Percentiles rank a stretch among this genome's conserved stretches.
Evolutionary conservation across 2,888 invertebrate genomes (phyloP).

Genomic region (Cheilosia impressa): DNA sequence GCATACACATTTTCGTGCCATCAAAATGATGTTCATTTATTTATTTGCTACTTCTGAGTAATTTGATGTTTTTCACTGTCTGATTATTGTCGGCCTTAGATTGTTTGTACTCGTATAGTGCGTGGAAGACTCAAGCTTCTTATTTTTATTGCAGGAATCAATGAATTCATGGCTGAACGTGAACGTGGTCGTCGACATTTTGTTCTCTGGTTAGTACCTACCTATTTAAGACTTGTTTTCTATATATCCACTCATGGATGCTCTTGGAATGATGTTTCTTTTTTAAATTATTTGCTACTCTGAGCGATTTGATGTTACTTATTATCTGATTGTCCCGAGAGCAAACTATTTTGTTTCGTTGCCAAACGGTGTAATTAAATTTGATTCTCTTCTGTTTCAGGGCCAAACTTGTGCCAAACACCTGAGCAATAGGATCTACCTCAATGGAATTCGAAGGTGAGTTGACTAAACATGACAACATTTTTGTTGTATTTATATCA

Average conservation of each 20-base stretch:
- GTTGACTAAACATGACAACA: too few relatives aligned
- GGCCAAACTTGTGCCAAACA: neutral
- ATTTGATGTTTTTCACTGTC: slow-evolving; percentile 3
- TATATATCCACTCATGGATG: too few relatives aligned
- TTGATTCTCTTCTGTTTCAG: neutral
- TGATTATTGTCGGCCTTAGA: neutral
- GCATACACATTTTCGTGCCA: neutral
- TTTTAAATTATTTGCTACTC: slow-evolving; percentile 56
- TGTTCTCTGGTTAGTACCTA: neutral
- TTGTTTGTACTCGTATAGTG: neutral
- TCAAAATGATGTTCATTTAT: neutral
- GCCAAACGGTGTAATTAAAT: neutral
- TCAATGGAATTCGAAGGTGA: too few relatives aligned
- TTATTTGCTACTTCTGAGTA: slow-evolving; percentile 20
- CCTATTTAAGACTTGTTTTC: too few relatives aligned
- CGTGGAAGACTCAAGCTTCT: neutral
- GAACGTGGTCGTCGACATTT: too few relatives aligned
- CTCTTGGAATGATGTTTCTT: slow-evolving; percentile 32
- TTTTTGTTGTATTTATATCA: too few relatives aligned
- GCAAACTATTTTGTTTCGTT: neutral
- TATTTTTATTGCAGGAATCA: neutral
- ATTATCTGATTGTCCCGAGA: slow-evolving; percentile 7
- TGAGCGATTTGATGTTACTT: slow-evolving; percentile 41
- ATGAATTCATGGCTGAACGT: too few relatives aligned
- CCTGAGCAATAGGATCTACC: too few relatives aligned